Percentiles rank a stretch among this genome's conserved stretches.
Conservation (phyloP, 2,113 vertebrate species). For the Spilogale gracilis region DNA sequence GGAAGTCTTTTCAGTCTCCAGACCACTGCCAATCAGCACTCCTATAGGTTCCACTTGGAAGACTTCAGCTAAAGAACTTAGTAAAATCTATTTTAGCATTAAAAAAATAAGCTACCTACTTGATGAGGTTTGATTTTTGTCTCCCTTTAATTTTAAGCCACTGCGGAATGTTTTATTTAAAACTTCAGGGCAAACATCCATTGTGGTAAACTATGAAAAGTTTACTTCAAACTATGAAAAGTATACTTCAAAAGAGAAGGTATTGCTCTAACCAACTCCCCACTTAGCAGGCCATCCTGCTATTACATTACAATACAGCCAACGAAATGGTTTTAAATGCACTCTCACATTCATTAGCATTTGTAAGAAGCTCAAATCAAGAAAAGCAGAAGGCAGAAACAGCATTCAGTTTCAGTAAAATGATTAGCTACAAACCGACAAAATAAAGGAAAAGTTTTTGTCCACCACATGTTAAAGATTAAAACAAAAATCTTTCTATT, state of each 20-base stretch:
- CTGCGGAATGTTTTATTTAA: constrained; percentile 5
- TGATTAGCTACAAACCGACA: neutral
- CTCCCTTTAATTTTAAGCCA: constrained; percentile 34
- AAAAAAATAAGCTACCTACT: constrained; percentile 28
- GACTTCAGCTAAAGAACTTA: constrained; percentile 26
- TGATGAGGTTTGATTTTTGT: neutral
- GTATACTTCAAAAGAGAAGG: constrained; percentile 20
- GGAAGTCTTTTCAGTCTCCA: neutral
- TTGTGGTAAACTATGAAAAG: neutral
- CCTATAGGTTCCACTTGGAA: neutral
- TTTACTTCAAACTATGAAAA: neutral
- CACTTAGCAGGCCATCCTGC: neutral
- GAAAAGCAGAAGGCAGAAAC: constrained; percentile 15
- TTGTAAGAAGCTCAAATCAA: constrained; percentile 27
- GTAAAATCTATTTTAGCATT: constrained; percentile 10
- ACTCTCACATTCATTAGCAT: neutral
- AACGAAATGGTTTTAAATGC: constrained; percentile 20
- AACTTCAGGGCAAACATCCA: constrained; percentile 28
- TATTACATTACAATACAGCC: neutral
- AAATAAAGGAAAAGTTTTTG: neutral
- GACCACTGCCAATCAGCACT: neutral
- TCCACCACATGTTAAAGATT: neutral
- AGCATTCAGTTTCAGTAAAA: neutral
- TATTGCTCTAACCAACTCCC: neutral
- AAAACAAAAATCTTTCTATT: constrained; percentile 37